Evolutionary conservation across 2,888 invertebrate genomes (phyloP).

Genomic region (Philonicus albiceps): DNA sequence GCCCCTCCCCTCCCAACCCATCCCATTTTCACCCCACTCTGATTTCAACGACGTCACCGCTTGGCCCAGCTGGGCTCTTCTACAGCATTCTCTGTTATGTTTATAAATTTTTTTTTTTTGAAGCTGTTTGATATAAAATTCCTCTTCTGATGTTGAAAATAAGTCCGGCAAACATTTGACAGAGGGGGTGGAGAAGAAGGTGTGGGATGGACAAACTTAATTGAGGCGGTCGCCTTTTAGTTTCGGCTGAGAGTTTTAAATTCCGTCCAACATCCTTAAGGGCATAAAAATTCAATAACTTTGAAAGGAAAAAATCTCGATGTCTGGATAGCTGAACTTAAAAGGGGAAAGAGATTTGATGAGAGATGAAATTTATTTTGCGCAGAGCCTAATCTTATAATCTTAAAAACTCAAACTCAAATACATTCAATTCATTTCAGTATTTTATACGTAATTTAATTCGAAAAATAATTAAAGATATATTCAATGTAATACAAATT

Average conservation of each 20-base stretch:
- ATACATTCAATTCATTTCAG: no score
- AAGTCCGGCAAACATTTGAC: conserved; percentile 12
- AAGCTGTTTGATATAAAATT: conserved; percentile 36
- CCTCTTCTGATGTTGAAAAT: conserved; percentile 18
- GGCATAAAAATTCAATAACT: neutral
- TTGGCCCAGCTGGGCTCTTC: neutral
- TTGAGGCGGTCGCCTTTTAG: neutral
- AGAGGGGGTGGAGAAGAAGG: neutral
- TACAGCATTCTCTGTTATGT: neutral
- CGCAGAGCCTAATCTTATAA: no score
- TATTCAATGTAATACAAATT: no score
- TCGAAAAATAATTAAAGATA: no score
- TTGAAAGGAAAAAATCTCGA: neutral
- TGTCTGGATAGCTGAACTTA: neutral
- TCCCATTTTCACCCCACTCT: no score
- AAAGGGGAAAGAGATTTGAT: neutral
- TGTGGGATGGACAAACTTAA: neutral
- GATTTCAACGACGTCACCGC: neutral
- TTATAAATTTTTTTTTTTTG: conserved; percentile 10
- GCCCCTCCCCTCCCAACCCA: neutral
- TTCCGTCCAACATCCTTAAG: neutral
- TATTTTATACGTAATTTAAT: no score
- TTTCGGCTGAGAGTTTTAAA: neutral
- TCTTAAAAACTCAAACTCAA: no score
- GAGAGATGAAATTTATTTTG: neutral